Percentiles rank a stretch among this genome's conserved stretches.
These are phyloP conservation scores for Drosophila histrio DNA, from an alignment of 2,888 invertebrate species.

Conservation along the genomic window DNA sequence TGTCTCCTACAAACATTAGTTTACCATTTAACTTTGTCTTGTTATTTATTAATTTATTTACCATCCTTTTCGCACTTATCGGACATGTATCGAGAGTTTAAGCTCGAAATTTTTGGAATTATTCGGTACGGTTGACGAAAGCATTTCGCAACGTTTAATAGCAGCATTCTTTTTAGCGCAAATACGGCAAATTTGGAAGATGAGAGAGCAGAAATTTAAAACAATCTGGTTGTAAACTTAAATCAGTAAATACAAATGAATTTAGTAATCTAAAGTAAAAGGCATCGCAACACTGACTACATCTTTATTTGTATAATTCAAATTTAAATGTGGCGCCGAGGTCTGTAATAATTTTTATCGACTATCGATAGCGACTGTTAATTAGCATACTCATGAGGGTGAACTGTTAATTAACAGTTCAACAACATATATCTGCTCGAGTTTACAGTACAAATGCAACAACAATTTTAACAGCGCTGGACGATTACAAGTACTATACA, in stretches of 20 bases:
- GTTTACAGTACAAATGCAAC: neutral
- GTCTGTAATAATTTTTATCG: neutral
- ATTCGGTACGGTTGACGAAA: neutral
- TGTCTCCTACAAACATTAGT: neutral
- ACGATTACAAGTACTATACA: neutral
- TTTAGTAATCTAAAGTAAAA: neutral
- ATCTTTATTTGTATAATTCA: neutral
- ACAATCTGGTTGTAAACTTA: neutral
- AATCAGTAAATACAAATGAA: neutral
- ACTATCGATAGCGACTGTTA: slow-evolving; percentile 13
- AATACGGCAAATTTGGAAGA: neutral
- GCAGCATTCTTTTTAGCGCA: slow-evolving; percentile 29
- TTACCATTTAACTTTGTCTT: neutral
- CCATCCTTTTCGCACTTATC: slow-evolving; percentile 24
- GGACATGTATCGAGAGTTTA: slow-evolving; percentile 11
- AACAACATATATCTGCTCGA: slow-evolving; percentile 14
- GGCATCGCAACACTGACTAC: neutral
- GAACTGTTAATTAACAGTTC: neutral
- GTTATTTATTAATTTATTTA: neutral
- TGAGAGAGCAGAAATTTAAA: neutral
- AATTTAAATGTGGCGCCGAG: slow-evolving; percentile 6
- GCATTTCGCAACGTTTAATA: slow-evolving; percentile 10
- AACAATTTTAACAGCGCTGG: neutral
- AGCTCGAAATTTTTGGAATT: slow-evolving; percentile 1
- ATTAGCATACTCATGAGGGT: neutral